Evolutionary conservation across 2,797 vertebrate genomes (phyloP).

Genomic region (Nannoperca australis): DNA sequence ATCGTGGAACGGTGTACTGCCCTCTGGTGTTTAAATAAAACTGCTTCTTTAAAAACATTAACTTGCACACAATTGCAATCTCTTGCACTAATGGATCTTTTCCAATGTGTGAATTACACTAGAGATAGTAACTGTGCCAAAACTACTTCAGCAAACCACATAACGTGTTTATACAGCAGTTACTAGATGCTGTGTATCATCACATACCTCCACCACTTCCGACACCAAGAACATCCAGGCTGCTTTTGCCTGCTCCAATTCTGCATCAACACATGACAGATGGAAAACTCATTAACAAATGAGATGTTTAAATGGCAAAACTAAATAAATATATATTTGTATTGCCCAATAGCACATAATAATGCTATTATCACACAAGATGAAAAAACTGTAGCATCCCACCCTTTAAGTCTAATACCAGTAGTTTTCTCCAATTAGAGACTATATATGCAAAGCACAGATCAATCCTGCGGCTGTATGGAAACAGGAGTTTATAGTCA

Average conservation of each 20-base stretch:
- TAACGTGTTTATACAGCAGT: background rate
- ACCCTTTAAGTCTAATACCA: background rate
- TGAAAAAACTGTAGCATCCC: background rate
- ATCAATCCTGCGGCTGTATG: background rate
- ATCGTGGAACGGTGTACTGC: background rate
- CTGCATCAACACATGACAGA: conserved; percentile 69
- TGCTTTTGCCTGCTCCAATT: conserved; percentile 83
- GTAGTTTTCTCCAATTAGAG: background rate
- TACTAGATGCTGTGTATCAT: background rate
- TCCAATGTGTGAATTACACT: background rate
- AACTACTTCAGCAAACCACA: background rate
- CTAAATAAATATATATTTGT: background rate
- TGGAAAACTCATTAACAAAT: background rate
- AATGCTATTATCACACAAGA: too few relatives aligned
- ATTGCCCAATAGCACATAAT: background rate
- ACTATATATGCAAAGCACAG: background rate
- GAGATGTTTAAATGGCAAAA: background rate
- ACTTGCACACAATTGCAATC: background rate
- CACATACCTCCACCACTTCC: conserved; percentile 90
- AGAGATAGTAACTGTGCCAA: background rate
- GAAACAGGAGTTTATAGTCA: background rate
- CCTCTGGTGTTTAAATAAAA: background rate
- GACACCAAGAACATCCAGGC: conserved; percentile 89
- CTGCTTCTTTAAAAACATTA: background rate
- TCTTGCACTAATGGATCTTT: background rate